Conservation (phyloP, 2,888 invertebrate genomes). For the Ditula angustiorana region DNA sequence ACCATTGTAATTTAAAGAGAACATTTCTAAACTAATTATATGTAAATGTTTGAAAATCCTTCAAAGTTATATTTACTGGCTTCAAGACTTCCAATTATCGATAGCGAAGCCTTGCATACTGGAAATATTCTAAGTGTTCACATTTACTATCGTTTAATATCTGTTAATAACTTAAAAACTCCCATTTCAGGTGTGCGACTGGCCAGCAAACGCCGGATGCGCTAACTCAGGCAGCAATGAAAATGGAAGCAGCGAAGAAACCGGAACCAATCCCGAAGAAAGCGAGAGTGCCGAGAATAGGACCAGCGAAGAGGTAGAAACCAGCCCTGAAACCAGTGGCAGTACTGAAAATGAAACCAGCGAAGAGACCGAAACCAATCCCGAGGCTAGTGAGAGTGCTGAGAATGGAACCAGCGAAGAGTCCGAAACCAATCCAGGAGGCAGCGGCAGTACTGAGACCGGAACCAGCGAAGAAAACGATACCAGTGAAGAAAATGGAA, state of each 20-base stretch:
- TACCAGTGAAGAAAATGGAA: not conserved
- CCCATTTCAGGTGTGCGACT: slow-evolving; percentile 49
- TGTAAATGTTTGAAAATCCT: too few relatives aligned
- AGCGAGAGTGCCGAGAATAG: too few relatives aligned
- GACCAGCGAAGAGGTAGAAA: not conserved
- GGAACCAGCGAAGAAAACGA: slow-evolving; percentile 17
- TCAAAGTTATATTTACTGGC: too few relatives aligned
- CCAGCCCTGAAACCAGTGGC: slow-evolving; percentile 22
- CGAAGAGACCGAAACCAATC: not conserved
- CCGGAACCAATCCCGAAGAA: not conserved
- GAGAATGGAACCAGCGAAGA: slow-evolving; percentile 1
- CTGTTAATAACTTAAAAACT: not conserved
- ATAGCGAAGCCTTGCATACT: too few relatives aligned
- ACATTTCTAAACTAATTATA: too few relatives aligned
- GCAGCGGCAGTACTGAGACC: slow-evolving; percentile 16
- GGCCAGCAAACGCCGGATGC: slow-evolving; percentile 49
- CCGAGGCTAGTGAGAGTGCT: not conserved
- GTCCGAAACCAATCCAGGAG: slow-evolving; percentile 6
- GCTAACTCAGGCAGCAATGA: slow-evolving; percentile 31
- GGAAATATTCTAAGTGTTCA: too few relatives aligned
- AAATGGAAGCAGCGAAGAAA: slow-evolving; percentile 13
- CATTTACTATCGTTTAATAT: too few relatives aligned
- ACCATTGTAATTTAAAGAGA: too few relatives aligned
- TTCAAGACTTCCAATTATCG: too few relatives aligned
- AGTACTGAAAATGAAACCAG: not conserved